phyloP scores from a whole-genome alignment of 2,113 vertebrate species.

The Cariama cristata region DNA sequence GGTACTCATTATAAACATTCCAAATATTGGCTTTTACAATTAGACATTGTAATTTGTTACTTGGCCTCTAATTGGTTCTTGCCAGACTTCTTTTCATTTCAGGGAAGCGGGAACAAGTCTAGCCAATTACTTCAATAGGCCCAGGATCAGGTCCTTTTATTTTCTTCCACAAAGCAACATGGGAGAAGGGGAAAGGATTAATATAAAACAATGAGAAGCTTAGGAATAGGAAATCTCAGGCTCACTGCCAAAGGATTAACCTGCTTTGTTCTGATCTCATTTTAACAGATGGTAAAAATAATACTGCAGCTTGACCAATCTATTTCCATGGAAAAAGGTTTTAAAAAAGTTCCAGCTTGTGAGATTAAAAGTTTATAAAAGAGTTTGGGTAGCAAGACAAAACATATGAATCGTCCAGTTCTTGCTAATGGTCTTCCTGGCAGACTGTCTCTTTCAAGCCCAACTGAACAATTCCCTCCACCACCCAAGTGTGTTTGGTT shows the following conservation, averaged over 20 bases:
- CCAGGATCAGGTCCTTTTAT: background rate
- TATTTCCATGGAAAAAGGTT: background rate
- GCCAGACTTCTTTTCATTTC: background rate
- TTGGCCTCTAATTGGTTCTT: background rate
- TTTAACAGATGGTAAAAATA: slow-evolving; percentile 60
- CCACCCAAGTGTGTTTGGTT: background rate
- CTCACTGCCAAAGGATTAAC: slow-evolving; percentile 28
- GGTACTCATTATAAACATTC: background rate
- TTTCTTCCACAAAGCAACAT: background rate
- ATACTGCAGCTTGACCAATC: slow-evolving; percentile 35
- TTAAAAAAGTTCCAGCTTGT: background rate
- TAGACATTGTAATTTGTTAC: background rate
- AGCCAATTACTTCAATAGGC: slow-evolving; percentile 5
- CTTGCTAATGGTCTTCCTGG: background rate
- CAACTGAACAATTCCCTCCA: background rate
- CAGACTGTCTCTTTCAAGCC: background rate
- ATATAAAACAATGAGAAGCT: slow-evolving; percentile 36
- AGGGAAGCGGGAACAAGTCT: background rate
- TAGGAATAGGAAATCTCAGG: background rate
- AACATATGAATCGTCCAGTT: background rate
- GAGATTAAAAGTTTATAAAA: background rate
- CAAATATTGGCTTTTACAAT: background rate
- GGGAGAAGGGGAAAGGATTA: slow-evolving; percentile 25
- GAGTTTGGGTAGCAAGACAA: background rate
- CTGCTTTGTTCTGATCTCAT: slow-evolving; percentile 10